Percentiles rank a stretch among this genome's conserved stretches.
Conservation (phyloP, 2,888 invertebrate species). For the Hofmannophila pseudospretella region DNA sequence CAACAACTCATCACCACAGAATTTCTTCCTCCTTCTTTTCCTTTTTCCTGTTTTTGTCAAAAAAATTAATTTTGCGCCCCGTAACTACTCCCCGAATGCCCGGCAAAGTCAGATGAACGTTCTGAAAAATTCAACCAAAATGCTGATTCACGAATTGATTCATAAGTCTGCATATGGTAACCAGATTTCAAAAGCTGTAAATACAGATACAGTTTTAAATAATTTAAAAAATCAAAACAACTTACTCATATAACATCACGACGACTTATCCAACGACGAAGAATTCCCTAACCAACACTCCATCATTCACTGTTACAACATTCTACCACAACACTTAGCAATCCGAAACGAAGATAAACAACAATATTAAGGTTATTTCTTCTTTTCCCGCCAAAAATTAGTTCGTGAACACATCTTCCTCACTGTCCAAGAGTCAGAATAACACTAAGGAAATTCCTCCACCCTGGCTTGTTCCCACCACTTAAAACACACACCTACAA, state of each 20-base stretch:
- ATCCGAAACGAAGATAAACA: constrained; percentile 19
- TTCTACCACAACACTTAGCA: constrained; percentile 13
- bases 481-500: constrained; percentile 51
- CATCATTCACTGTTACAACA: constrained; percentile 41
- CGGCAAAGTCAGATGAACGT: no score
- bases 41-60: no score
- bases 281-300: constrained; percentile 29
- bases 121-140: no score
- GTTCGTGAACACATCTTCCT: constrained; percentile 39
- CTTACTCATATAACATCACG: constrained; percentile 69
- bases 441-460: constrained; percentile 46
- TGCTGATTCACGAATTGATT: no score
- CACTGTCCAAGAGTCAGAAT: constrained; percentile 43
- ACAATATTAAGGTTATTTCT: constrained; percentile 6
- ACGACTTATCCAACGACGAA: constrained; percentile 41
- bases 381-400: constrained; percentile 63
- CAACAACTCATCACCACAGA: no score
- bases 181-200: no score
- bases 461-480: constrained; percentile 34
- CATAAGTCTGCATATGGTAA: no score
- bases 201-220: not conserved
- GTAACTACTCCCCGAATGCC: no score
- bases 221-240: no score
- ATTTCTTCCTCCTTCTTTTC: no score
- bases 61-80: no score